These are phyloP conservation scores for Pandemis cinnamomeana DNA, from an alignment of 2,888 invertebrate genomes.

Conservation along the genomic window DNA sequence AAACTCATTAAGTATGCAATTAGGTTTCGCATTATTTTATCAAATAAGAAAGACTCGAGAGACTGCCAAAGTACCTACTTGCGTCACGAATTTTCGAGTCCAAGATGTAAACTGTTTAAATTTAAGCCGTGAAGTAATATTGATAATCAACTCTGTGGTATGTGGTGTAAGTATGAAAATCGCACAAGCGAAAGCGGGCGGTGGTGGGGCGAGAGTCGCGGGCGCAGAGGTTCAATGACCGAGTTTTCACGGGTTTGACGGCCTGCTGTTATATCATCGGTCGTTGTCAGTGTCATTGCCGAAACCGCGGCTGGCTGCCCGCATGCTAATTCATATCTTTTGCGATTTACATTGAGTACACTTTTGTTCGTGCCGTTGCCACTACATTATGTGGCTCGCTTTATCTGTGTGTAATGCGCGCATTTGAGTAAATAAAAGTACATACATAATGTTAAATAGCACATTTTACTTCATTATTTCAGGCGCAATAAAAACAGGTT, in stretches of 20 bases:
- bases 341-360: constrained; percentile 58
- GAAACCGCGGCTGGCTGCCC: constrained; percentile 65
- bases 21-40: constrained; percentile 45
- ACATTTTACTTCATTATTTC: constrained; percentile 37
- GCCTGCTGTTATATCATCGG: constrained; percentile 84
- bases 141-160: constrained; percentile 69
- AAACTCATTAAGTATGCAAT: constrained; percentile 49
- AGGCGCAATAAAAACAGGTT: constrained; percentile 37
- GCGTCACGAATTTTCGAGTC: constrained; percentile 60
- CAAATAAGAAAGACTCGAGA: constrained; percentile 49
- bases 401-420: constrained; percentile 38
- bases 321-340: constrained; percentile 72
- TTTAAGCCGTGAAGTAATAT: constrained; percentile 52
- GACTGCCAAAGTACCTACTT: constrained; percentile 56
- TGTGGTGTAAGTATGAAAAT: constrained; percentile 69
- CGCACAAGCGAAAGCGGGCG: constrained; percentile 72
- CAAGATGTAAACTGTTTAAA: constrained; percentile 66
- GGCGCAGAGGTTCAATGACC: constrained; percentile 81
- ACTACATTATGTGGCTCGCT: constrained; percentile 33
- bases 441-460: constrained; percentile 31
- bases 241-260: constrained; percentile 85
- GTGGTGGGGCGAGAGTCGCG: constrained; percentile 62
- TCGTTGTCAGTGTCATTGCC: constrained; percentile 84
- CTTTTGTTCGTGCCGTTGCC: constrained; percentile 57
- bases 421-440: constrained; percentile 41